Evolutionary conservation across 2,113 vertebrate species (phyloP).

Genomic region (Archocentrus centrarchus): DNA sequence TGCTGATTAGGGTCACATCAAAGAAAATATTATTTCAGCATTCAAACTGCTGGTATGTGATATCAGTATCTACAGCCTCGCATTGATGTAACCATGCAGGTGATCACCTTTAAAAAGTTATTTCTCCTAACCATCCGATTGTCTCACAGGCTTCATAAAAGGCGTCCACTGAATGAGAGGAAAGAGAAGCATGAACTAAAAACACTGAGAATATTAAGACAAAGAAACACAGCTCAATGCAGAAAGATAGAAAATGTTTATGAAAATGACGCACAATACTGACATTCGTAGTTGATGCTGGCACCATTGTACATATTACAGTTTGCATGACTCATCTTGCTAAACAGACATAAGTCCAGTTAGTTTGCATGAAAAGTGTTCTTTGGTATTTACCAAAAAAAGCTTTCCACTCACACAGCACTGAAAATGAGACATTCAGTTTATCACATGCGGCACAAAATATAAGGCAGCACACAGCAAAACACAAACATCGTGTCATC

Average conservation of each 20-base stretch:
- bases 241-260: slow-evolving; percentile 51
- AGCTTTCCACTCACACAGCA: neutral
- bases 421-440: slow-evolving; percentile 23
- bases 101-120: slow-evolving; percentile 89
- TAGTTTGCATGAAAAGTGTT: neutral
- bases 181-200: slow-evolving; percentile 64
- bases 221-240: slow-evolving; percentile 20
- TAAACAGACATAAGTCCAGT: slow-evolving; percentile 30
- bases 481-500: slow-evolving; percentile 21
- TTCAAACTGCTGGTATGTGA: slow-evolving; percentile 5
- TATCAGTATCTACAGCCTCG: slow-evolving; percentile 28
- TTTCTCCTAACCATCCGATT: slow-evolving; percentile 85
- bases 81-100: slow-evolving; percentile 72
- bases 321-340: neutral
- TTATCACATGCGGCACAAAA: neutral
- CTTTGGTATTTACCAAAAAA: slow-evolving; percentile 57
- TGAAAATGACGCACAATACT: slow-evolving; percentile 43
- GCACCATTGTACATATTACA: slow-evolving; percentile 22
- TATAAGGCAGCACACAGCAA: slow-evolving; percentile 9
- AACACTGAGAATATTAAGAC: slow-evolving; percentile 25
- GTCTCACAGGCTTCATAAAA: slow-evolving; percentile 85
- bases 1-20: slow-evolving; percentile 18
- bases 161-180: slow-evolving; percentile 80
- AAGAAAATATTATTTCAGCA: slow-evolving; percentile 7
- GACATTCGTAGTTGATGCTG: slow-evolving; percentile 39